Evolutionary conservation across 2,113 vertebrate species (phyloP), one percentile per base, ranked within the genome.

Genomic region (Paracanthobrama guichenoti): DNA sequence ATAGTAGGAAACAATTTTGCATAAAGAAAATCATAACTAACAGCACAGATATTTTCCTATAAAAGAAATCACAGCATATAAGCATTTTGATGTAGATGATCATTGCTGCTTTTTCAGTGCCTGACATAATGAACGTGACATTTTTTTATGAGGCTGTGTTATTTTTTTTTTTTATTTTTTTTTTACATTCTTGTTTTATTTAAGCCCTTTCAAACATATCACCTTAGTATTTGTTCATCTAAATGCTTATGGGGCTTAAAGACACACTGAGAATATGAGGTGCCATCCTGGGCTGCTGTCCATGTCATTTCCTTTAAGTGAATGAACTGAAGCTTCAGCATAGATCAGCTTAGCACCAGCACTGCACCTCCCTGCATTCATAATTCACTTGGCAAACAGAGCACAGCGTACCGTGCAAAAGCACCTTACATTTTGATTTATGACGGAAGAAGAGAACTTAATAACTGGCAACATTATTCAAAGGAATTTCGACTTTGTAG

Each of bases 401-500:
- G 35, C 3, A 55, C 50, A 57, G 28, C 1, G 2, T 4, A 1
- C 28, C 6, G 2, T 39, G 26, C 48, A 39, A 77, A 57, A 55
- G 46, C 75, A 87, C 84, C 87, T 87, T 86, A 87, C 88, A 71
- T 2, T 35, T 84, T 87, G 92, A 94, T 93, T 93, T 93, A 93
- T 88, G 91, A 87, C 28, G 80, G 50, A 80, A 86, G 85, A 85
- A 87, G 90, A 83, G 82, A 84, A 88, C 87, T 87, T 90, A 92
- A 93, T 93, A 93, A 92, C 89, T 44, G 60, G 85, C 83, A 81
- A 90, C 31, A 93, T 93, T 91, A 93, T 91, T 93, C 88, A 90
- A 88, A 92, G 90, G 90, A 92, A 93, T 91, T 89, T 88, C 89
- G 89, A 81, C 60, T 94, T 92, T 93, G 93, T 93, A 92, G 89